Evolutionary conservation across 37 sponge, comb jelly and placozoan species (phyloP).

Genomic region (Lycopodina hypogea): DNA sequence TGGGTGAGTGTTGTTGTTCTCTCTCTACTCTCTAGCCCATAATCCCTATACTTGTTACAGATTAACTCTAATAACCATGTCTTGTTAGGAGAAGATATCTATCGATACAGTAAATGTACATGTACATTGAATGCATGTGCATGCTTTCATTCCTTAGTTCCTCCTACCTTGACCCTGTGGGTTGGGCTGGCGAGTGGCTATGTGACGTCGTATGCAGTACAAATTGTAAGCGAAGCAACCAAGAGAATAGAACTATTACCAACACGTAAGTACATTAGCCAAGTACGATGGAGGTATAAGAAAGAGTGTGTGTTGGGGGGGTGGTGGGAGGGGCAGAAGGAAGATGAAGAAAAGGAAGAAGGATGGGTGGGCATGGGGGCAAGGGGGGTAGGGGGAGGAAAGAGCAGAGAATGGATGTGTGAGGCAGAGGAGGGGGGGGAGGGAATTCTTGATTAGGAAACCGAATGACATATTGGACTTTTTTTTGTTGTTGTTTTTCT

Average conservation of each 20-base stretch:
- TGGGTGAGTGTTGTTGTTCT: constrained; percentile 8
- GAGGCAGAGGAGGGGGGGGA: background rate
- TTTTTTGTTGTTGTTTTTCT: background rate
- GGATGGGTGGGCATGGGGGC: background rate
- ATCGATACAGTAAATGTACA: too few relatives aligned
- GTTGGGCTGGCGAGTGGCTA: constrained; percentile 46
- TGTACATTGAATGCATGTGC: background rate
- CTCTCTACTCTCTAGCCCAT: too few relatives aligned
- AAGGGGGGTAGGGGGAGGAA: background rate
- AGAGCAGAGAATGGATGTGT: background rate
- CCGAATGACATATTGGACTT: background rate
- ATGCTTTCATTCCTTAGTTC: background rate
- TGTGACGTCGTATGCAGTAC: constrained; percentile 29
- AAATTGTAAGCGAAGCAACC: background rate
- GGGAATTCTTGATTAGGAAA: too few relatives aligned
- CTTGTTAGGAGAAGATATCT: too few relatives aligned
- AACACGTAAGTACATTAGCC: constrained; percentile 12
- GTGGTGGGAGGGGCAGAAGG: too few relatives aligned
- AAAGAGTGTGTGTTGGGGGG: background rate
- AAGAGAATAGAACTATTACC: constrained; percentile 18
- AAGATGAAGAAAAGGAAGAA: too few relatives aligned
- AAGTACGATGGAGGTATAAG: background rate
- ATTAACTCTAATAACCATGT: background rate
- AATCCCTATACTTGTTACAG: too few relatives aligned
- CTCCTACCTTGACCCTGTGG: constrained; percentile 34